A percentile compares a stretch with the other conserved stretches of the same genome.
Conservation (phyloP, 2,888 invertebrate species). For the Cryptocephalus moraei region DNA sequence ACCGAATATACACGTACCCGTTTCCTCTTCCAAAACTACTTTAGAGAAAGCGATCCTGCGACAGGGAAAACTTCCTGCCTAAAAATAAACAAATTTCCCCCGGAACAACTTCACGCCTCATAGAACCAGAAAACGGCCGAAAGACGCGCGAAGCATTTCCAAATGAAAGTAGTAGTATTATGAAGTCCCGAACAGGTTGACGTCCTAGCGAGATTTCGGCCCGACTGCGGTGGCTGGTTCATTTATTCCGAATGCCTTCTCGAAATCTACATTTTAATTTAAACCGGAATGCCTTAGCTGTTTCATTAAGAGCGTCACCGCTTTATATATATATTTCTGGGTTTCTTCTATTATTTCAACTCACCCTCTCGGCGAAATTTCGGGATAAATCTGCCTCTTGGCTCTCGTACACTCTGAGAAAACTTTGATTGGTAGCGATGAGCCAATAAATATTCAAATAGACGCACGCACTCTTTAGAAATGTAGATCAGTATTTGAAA, state of each 20-base stretch:
- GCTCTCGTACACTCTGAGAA: too few relatives aligned
- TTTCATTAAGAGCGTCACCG: constrained; percentile 22
- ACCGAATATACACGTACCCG: too few relatives aligned
- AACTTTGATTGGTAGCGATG: too few relatives aligned
- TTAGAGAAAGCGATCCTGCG: too few relatives aligned
- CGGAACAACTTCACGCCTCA: not conserved
- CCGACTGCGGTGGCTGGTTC: constrained; percentile 13
- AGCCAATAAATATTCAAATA: constrained; percentile 1
- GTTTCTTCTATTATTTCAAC: constrained; percentile 23
- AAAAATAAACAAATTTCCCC: too few relatives aligned
- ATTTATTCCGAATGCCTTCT: constrained; percentile 26
- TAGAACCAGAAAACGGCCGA: not conserved
- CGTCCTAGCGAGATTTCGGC: not conserved
- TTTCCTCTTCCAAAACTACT: too few relatives aligned
- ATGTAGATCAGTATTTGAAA: too few relatives aligned
- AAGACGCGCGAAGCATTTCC: not conserved
- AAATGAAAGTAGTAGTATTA: not conserved
- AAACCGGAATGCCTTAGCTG: constrained; percentile 25
- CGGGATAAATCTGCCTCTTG: constrained; percentile 9
- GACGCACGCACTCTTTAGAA: too few relatives aligned
- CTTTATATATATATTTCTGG: constrained; percentile 13
- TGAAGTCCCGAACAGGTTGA: not conserved
- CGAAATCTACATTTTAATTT: constrained; percentile 34
- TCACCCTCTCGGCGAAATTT: constrained; percentile 12
- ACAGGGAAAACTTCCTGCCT: too few relatives aligned